These are phyloP conservation scores for Platalea minor DNA, from an alignment of 2,797 vertebrate species.

Conservation along the genomic window DNA sequence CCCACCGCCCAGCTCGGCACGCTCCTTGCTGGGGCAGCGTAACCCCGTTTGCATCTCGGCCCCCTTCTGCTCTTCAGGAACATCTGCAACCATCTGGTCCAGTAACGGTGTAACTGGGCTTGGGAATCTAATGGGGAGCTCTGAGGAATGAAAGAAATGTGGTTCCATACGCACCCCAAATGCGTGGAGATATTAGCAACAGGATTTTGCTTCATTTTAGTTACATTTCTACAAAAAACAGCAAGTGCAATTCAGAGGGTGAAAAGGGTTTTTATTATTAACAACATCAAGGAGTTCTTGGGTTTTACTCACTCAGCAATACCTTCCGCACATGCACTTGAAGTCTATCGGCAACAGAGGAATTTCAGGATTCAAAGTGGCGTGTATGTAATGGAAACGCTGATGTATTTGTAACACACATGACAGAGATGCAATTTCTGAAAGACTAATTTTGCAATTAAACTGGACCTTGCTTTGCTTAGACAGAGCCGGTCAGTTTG, in stretches of 20 bases:
- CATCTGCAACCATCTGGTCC: neutral
- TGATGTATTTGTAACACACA: neutral
- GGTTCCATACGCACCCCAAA: neutral
- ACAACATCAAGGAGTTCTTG: neutral
- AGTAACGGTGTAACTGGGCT: neutral
- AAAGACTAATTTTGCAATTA: neutral
- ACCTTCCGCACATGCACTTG: neutral
- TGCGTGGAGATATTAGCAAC: neutral
- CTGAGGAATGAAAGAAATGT: neutral
- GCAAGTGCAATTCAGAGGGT: neutral
- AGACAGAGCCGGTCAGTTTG: neutral
- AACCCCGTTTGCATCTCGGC: accelerated
- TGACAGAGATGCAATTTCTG: neutral
- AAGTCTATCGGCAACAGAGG: neutral
- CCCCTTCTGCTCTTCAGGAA: neutral
- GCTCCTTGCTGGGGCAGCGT: accelerated
- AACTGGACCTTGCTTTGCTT: neutral
- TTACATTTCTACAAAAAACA: neutral
- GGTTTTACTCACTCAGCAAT: neutral
- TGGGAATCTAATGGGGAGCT: neutral
- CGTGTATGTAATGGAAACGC: neutral
- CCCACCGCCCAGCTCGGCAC: neutral
- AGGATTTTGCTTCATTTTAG: neutral
- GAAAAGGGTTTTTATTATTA: neutral
- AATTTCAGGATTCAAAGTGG: neutral